Evolutionary conservation across 2,797 vertebrate genomes (phyloP), one percentile per base, ranked within the genome.

Genomic region (Enteromius argenteus): DNA sequence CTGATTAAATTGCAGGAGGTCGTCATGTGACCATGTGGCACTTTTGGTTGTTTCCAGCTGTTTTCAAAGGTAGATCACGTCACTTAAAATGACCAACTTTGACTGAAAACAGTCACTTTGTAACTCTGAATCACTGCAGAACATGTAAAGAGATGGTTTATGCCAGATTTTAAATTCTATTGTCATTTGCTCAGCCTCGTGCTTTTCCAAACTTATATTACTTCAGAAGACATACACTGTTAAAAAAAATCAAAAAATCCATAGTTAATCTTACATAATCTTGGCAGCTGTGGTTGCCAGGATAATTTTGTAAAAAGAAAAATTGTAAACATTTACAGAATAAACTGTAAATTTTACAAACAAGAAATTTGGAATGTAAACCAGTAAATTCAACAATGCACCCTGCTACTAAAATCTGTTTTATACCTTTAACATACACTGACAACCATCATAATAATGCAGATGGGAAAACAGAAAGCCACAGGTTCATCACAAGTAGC

Each of bases 41-140:
- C 27, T 73, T 30, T 72, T 72, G 19, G 71, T 46, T 46, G 68
- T 58, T 39, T 53, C 13, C 8, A n/a, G 71, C 27, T 46, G 68
- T 58, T 39, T 53, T 21, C 8, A n/a, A 76, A 76, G 32, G 13
- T n/a, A 53, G 21, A 74, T 74, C 30, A 37, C 72, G 37, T 37
- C 44, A 37, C 5, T 4, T 32, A 66, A 78, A n/a, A 46, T 46
- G 15, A 21, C 64, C 3, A 14, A 21, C 32, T 58, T 4, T 80
- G 5, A 23, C 11, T 80, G 46, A 80, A 53, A 69, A 58, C 13
- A 27, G 32, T 44, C 68, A n/a, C 68, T 58, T 71, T 80, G 32
- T 39, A 21, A 53, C 32, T 3, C 4, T 78, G 13, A 53, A 19
- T 68, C 6, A 1, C 9, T 19, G 27, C 27, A 51, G 30, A 51